phyloP scores from a whole-genome alignment of 2,888 invertebrate genomes.

The Lacanobia wlatinum region DNA sequence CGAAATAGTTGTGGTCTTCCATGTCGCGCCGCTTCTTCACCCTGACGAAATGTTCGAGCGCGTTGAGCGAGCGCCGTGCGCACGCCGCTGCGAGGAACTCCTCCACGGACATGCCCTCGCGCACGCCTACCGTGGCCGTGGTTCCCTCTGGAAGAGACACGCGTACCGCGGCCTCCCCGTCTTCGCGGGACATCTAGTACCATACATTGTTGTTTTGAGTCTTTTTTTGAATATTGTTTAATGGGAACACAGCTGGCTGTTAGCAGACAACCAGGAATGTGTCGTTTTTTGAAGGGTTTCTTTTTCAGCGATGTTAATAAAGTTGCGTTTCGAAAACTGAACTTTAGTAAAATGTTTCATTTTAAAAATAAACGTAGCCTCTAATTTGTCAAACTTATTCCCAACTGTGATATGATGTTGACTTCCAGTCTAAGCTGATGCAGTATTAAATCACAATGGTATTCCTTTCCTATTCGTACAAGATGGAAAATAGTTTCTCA shows the following conservation, averaged over 20 bases:
- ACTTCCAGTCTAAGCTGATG: neutral
- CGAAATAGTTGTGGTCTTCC: conserved; percentile 99
- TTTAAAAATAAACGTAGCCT: neutral
- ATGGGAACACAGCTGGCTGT: neutral
- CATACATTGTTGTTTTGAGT: conserved; percentile 6
- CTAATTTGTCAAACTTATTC: neutral
- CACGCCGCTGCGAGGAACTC: conserved; percentile 98
- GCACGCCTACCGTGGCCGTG: conserved; percentile 95
- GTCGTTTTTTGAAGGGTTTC: no score
- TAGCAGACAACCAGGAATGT: neutral
- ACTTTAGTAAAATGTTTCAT: neutral
- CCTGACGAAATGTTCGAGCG: conserved; percentile 98
- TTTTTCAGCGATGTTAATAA: no score
- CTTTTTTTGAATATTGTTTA: neutral
- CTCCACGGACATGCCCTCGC: conserved; percentile 98
- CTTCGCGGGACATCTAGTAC: conserved; percentile 95
- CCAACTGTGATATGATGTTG: neutral
- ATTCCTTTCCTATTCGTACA: neutral
- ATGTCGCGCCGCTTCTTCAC: conserved; percentile 98
- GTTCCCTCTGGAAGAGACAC: conserved; percentile 97
- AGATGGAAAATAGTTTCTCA: conserved; percentile 36
- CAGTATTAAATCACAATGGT: neutral
- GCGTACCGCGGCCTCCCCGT: conserved; percentile 96
- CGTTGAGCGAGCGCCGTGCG: conserved; percentile 97
- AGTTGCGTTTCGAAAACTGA: neutral